Conservation (phyloP, 2,797 vertebrate genomes). For the Anguilla anguilla region DNA sequence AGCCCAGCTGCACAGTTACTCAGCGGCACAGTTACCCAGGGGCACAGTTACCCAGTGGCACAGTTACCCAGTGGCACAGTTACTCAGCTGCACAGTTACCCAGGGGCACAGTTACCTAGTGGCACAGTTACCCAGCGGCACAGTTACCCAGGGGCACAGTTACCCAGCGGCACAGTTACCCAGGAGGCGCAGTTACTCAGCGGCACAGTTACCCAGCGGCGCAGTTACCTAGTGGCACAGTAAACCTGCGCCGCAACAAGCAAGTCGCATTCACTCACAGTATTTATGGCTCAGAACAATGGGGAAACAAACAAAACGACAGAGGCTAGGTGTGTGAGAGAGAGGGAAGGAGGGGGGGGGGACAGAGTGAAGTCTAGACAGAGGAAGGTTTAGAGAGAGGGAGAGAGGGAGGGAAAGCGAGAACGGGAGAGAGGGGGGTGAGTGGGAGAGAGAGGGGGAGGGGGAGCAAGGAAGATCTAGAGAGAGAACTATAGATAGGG, state of each 20-base stretch:
- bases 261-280: slow-evolving; percentile 50
- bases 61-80: no score
- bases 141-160: no score
- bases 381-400: not conserved
- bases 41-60: no score
- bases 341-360: no score
- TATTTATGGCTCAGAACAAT: slow-evolving; percentile 57
- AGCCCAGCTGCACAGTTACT: not conserved
- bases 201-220: not conserved
- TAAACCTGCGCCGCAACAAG: slow-evolving; percentile 54
- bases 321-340: slow-evolving; percentile 27
- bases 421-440: not conserved
- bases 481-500: not conserved
- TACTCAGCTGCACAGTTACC: no score
- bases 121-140: no score
- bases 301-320: slow-evolving; percentile 30
- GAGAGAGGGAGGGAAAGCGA: slow-evolving; percentile 25
- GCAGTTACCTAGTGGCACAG: slow-evolving; percentile 36
- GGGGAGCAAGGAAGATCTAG: not conserved
- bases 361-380: no score
- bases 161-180: not conserved
- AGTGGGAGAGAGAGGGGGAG: not conserved
- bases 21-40: no score
- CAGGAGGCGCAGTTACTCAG: not conserved
- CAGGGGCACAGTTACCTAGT: no score